A percentile compares a stretch with the other conserved stretches of the same genome.
Evolutionary conservation across 2,888 invertebrate species (phyloP).

Genomic region (Polia nebulosa): DNA sequence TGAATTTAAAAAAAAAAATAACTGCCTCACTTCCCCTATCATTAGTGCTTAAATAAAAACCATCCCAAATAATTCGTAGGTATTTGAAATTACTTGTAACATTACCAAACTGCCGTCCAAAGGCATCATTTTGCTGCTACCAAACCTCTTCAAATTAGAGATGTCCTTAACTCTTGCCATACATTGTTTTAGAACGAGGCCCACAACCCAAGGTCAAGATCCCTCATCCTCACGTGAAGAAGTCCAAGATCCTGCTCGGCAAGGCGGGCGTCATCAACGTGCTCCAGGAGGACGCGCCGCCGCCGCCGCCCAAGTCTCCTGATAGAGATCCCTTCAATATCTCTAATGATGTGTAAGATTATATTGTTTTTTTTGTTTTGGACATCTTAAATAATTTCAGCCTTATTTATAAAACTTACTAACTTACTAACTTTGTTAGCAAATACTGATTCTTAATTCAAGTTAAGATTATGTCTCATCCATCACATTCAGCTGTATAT

Average conservation of each 20-base stretch:
- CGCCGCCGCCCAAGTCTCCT: constrained; percentile 97
- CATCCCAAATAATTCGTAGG: too few species aligned
- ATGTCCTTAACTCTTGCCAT: too few species aligned
- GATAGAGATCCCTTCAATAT: constrained; percentile 99
- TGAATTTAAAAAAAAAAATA: too few species aligned
- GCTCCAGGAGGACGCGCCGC: constrained; percentile 97
- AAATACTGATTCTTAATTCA: too few species aligned
- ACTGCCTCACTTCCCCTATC: too few species aligned
- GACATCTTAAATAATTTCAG: not conserved
- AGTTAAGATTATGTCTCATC: too few species aligned
- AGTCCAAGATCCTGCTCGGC: constrained; percentile 97
- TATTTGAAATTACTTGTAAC: too few species aligned
- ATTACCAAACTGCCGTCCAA: too few species aligned
- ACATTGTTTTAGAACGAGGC: constrained; percentile 90
- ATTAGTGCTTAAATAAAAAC: too few species aligned
- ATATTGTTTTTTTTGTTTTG: constrained; percentile 50
- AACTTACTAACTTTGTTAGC: too few species aligned
- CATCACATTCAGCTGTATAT: too few species aligned
- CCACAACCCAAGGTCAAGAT: constrained; percentile 97
- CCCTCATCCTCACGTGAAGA: constrained; percentile 98
- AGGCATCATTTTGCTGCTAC: not conserved
- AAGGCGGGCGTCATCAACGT: constrained; percentile 99
- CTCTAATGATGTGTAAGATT: constrained; percentile 98
- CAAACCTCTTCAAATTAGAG: not conserved
- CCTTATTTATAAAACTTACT: too few species aligned